Base-by-base conservation (phyloP, 2,113 vertebrate species). In the Gopherus evgoodei region DNA sequence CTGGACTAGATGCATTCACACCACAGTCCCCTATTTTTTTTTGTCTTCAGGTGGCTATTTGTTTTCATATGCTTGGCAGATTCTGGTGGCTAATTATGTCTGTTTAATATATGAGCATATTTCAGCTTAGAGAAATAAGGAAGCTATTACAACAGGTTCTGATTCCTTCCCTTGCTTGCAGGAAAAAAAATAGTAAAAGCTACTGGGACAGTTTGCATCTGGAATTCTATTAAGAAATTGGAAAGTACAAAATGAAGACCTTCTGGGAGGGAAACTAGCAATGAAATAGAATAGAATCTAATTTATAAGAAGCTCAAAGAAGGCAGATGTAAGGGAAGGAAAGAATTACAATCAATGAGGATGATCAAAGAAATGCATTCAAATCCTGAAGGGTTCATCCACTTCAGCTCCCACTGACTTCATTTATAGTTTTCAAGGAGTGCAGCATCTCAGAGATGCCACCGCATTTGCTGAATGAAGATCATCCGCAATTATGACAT, bases 341-440 rank as follows among this genome's bases (percentile, higher is more conserved):
- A 72, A 80, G 42, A 38, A 53, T 83, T 94, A 81, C 87, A 6
- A 19, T 88, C 44, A 38, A 1, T 81, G 87, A 86, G 88, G n/a
- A 10, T 81, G 53, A 90, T 88, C 91, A 95, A 95, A 96, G n/a
- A 35, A 24, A 86, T 29, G 52, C 49, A 9, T 93, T 94, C 35
- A 56, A 86, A 12, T 83, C 27, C 27, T 29, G 27, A 29, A 29
- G 27, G 57, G 25, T 29, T 62, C 29, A 29, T 12, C 57, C 27
- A 31, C 57, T 62, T 62, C 57, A 31, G 29, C 57, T 13, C 57
- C 57, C 12, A 29, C 57, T 62, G 25, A 29, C 11, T 62, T 62
- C 57, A 62, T 31, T 62, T 29, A 59, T 12, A 92, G 27, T 24
- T 89, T 24, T 89, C 52, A 88, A 10, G 7, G n/a, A 92, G n/a